These are phyloP conservation scores for Hydropsyche tenuis DNA, from an alignment of 1,140 invertebrate genomes.

Conservation along the genomic window DNA sequence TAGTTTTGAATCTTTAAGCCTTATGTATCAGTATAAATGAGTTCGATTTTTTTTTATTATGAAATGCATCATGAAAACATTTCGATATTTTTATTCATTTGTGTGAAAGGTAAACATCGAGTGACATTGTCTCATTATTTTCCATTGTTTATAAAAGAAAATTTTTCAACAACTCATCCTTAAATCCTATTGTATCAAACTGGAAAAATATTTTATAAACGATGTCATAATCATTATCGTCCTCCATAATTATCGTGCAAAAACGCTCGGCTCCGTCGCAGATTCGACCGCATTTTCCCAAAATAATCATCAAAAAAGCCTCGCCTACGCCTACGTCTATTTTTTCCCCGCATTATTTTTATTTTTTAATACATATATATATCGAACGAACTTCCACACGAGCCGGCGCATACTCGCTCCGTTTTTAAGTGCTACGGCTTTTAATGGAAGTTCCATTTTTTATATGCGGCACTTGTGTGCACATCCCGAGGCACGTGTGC, in stretches of 20 bases:
- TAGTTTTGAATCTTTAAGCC: no score
- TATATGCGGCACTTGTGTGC: background rate
- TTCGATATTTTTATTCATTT: no score
- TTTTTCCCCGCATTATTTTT: background rate
- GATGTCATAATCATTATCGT: no score
- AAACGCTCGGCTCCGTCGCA: background rate
- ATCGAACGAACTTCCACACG: background rate
- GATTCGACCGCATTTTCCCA: background rate
- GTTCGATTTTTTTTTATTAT: background rate
- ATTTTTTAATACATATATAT: background rate
- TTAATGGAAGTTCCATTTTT: slow-evolving; percentile 26
- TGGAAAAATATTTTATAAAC: no score
- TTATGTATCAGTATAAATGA: no score
- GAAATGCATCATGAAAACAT: no score
- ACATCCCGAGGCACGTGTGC: background rate
- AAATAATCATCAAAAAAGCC: background rate
- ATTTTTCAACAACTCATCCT: no score
- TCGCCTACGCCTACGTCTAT: background rate
- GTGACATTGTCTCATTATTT: no score
- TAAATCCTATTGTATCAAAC: no score
- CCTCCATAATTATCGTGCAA: background rate
- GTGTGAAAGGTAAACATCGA: no score
- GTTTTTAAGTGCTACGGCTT: slow-evolving; percentile 21
- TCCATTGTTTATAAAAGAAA: no score
- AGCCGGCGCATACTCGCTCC: background rate